Evolutionary conservation across 1,140 invertebrate species (phyloP).

Genomic region (Saccostrea echinata): DNA sequence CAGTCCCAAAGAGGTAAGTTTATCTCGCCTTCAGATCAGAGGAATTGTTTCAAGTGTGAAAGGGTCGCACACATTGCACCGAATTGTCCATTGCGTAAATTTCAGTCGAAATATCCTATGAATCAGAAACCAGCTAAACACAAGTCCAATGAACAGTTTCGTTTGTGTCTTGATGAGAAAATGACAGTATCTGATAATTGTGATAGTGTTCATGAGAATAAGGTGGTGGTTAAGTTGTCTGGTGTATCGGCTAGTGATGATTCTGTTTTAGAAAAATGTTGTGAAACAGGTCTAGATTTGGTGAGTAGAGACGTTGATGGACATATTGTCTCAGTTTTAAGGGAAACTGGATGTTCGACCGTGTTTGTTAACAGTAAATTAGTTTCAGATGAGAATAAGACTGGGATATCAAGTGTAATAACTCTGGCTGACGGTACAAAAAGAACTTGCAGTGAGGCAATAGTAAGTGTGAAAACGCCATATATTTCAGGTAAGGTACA

Average conservation of each 20-base stretch:
- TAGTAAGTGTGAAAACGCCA: not conserved
- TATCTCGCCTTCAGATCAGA: not conserved
- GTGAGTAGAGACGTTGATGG: not conserved
- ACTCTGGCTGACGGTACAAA: not conserved
- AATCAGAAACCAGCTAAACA: not conserved
- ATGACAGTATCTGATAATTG: too few relatives aligned
- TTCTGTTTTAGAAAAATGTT: not conserved
- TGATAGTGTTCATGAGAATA: not conserved
- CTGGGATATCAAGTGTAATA: too few relatives aligned
- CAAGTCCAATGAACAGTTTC: not conserved
- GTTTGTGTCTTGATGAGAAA: not conserved
- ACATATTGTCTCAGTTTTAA: not conserved
- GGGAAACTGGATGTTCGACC: constrained; percentile 44
- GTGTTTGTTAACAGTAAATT: constrained; percentile 36
- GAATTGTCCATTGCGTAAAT: constrained; percentile 2
- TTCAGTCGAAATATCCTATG: not conserved
- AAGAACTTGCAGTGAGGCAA: not conserved
- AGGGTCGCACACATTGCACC: not conserved
- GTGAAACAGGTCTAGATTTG: constrained; percentile 29
- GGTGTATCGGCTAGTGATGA: not conserved
- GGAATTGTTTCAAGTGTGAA: not conserved
- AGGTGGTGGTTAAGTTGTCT: not conserved
- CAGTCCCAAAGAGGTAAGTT: not conserved
- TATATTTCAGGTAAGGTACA: constrained; percentile 25
- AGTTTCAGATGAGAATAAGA: too few relatives aligned